A percentile compares a stretch with the other conserved stretches of the same genome.
Conservation (phyloP, 2,797 vertebrate genomes). For the Crax fasciolata region DNA sequence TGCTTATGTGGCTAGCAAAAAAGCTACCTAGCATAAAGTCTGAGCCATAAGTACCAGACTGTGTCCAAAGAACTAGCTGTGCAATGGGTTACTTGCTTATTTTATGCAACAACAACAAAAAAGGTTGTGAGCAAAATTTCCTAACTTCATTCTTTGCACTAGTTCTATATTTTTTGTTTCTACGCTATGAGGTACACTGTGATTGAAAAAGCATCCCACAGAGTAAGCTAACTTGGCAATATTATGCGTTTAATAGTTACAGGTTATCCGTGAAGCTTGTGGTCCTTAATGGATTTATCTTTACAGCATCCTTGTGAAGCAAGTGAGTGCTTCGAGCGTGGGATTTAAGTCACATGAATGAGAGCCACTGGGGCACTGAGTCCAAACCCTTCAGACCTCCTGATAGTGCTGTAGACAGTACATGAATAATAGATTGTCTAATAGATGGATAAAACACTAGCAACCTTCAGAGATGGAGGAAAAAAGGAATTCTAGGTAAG, state of each 20-base stretch:
- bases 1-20: too few species aligned
- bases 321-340: background rate
- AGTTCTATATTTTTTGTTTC: background rate
- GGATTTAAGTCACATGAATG: rapidly evolving
- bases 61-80: background rate
- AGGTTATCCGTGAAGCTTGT: background rate
- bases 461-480: background rate
- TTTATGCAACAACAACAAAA: background rate
- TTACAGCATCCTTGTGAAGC: background rate
- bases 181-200: background rate
- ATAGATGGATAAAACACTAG: rapidly evolving
- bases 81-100: background rate
- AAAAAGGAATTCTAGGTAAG: background rate
- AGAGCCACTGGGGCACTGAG: too few species aligned
- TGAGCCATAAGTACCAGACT: background rate
- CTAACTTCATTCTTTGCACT: background rate
- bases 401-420: rapidly evolving
- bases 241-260: background rate
- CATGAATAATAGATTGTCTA: background rate
- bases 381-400: background rate
- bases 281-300: background rate
- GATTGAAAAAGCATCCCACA: background rate
- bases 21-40: rapidly evolving
- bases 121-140: background rate
- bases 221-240: background rate